Evolutionary conservation across 2,797 vertebrate genomes (phyloP).

Genomic region (Fundulus diaphanus): DNA sequence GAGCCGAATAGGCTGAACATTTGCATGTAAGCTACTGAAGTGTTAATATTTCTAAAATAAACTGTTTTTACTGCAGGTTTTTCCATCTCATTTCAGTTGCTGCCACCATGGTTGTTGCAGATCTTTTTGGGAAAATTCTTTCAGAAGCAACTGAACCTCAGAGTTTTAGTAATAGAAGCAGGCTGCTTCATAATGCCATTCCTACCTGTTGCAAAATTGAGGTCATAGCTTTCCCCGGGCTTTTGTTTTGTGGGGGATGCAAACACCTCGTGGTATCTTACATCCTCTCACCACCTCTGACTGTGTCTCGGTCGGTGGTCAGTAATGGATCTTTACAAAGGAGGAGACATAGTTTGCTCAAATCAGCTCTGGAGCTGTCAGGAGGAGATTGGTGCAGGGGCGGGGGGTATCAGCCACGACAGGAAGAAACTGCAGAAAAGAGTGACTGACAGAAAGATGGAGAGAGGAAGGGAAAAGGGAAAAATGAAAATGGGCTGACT

Average conservation of each 20-base stretch:
- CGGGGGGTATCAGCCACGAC: conserved; percentile 41
- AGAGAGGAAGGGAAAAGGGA: neutral
- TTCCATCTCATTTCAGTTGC: conserved; percentile 1
- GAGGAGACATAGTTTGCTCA: conserved; percentile 56
- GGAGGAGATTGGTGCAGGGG: conserved; percentile 39
- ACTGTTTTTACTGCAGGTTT: neutral
- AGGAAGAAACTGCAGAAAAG: conserved; percentile 23
- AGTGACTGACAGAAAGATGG: conserved; percentile 22
- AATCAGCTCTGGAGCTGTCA: conserved; percentile 47
- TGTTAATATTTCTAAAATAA: neutral
- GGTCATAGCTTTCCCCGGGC: conserved; percentile 50
- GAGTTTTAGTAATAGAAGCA: conserved; percentile 23
- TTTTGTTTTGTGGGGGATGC: conserved; percentile 32
- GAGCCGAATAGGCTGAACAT: neutral
- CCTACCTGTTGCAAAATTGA: conserved; percentile 47
- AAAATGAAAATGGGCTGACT: neutral
- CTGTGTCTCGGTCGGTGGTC: conserved; percentile 18
- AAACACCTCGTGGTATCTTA: conserved; percentile 8
- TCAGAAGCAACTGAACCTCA: neutral
- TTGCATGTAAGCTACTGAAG: neutral
- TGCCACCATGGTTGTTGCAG: neutral
- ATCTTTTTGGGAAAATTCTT: neutral
- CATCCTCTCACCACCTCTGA: neutral
- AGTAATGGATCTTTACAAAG: conserved; percentile 63
- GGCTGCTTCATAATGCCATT: conserved; percentile 19